Base-by-base conservation (phyloP, 2,888 invertebrate genomes). In the Anodontia alba region DNA sequence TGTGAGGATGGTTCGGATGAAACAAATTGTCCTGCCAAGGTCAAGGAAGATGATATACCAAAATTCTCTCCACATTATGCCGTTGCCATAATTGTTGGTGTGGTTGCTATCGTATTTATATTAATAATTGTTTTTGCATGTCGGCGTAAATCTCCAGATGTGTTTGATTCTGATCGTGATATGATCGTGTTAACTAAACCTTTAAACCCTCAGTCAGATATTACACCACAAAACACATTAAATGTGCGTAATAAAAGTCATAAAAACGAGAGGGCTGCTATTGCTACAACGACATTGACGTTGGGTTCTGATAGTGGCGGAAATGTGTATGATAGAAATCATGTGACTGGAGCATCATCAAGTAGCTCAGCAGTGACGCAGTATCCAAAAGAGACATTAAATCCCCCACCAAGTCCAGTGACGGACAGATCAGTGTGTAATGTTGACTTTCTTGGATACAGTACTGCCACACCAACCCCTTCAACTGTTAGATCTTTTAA, bases 371-470 rank as follows among this genome's bases (percentile, higher is more conserved):
- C 96, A 87, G 95, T 95, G 73, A 95, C 95, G 8, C 95, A 95
- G 68, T 93, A 93, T 84, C 94, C 98, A n/a, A 96, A 96, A 76
- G 97, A 97, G 92, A 97, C 97, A 0, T 95, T 98, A 49, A 98
- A 98, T 95, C 98, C 98, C 49, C 98, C 98, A 23, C 98, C 98
- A 1, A 97, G 97, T 93, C 98, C 98, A 0, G 98, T 98, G 20
- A 95, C 95, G n/a, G 94, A 94, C 67, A 89, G 94, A 36, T 95
- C 95, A 2, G 92, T 93, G 78, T 94, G 91, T 87, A 87, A 88
- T 20, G 91, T 87, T 38, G 92, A 88, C 80, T 89, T 89, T 73
- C 87, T 87, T 76, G 91, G 90, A 80, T 89, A 90, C 76, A 29
- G 29, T 15, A 29, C 23, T 1, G 26, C 54, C 10, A 89, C 91